These are phyloP conservation scores for Manis crassicaudata DNA, from an alignment of 2,797 vertebrate genomes.

Conservation along the genomic window DNA sequence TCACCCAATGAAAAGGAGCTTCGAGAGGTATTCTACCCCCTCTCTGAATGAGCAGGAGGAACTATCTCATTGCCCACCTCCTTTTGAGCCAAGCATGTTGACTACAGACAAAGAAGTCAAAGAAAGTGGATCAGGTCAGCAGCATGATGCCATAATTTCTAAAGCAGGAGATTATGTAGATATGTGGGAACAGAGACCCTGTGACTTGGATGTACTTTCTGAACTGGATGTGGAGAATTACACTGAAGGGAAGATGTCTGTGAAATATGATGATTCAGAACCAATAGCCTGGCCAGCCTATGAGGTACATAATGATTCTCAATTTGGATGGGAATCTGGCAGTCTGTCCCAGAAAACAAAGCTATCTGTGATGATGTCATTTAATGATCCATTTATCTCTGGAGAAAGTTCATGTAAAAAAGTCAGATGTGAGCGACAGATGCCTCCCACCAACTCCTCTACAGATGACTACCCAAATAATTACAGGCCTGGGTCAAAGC, in stretches of 20 bases:
- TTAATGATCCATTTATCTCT: conserved; percentile 93
- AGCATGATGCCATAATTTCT: conserved; percentile 92
- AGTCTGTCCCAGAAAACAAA: conserved; percentile 92
- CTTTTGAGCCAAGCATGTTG: conserved; percentile 90
- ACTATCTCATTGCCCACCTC: conserved; percentile 87
- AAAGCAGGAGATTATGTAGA: conserved; percentile 93
- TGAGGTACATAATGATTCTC: conserved; percentile 92
- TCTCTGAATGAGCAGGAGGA: conserved; percentile 92
- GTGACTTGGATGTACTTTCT: conserved; percentile 90
- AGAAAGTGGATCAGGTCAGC: conserved; percentile 90
- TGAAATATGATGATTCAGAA: conserved; percentile 90
- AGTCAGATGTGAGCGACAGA: conserved; percentile 82
- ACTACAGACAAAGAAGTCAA: conserved; percentile 92
- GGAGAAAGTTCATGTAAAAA: conserved; percentile 91
- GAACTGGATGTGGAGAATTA: conserved; percentile 95
- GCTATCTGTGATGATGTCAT: conserved; percentile 89
- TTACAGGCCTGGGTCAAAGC: conserved; percentile 92
- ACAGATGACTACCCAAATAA: conserved; percentile 88
- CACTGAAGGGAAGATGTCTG: conserved; percentile 90
- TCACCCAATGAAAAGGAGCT: conserved; percentile 86
- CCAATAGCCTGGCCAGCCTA: conserved; percentile 92
- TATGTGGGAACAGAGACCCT: conserved; percentile 94
- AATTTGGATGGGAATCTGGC: conserved; percentile 93
- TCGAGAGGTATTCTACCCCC: conserved; percentile 91
- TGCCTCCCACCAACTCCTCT: neutral